Base-by-base conservation (phyloP, 23 tunicate species). In the Botrylloides violaceus region DNA sequence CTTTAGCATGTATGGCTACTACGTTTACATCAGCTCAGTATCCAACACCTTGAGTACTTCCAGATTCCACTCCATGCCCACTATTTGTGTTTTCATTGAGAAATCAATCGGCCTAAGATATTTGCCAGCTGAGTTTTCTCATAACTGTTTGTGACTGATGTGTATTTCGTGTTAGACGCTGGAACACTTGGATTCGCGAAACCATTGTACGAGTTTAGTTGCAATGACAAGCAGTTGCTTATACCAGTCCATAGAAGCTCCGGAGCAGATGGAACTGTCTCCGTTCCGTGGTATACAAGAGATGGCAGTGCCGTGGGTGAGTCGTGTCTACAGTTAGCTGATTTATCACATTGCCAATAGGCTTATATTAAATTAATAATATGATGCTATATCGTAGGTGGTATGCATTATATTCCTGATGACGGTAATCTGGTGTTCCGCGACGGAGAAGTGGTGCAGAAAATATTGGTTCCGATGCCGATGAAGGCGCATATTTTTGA, bases 181-280 rank as follows among this genome's bases (percentile, higher is more conserved):
- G 99, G 99, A 3, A 49, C 80, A 36, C 78, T 94, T 47, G 99
- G 94, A 64, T 86, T 94, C 49, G 86, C 89, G 47, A 81, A 85
- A 50, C 82, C 95, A 1, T 62, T 71, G 15, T 94, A 81, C 65
- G 64, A 78, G 58, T 94, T 86, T 70, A 86, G 57, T 27, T 73
- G 89, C 37, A 89, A 84, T 62, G 80, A 79, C 6, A 34, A 75
- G 4, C 78, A 73, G 60, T 66, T 89, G 5, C 77, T 83, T 60
- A 73, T 94, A 34, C 89, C 99, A 1, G 99, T 94, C 2, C 88
- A 86, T 36, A 58, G 99, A 59, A 81, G 86, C 47, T 81, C 94
- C 32, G 99, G 99, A 2, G 95, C 95, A 5, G 99, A 94, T 74
- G 99, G 99, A 23, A 83, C 85, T 2, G 95, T 94, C 0, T 75